Base-by-base conservation (phyloP, 2,113 vertebrate genomes). In the Gallinago paraguaiae region DNA sequence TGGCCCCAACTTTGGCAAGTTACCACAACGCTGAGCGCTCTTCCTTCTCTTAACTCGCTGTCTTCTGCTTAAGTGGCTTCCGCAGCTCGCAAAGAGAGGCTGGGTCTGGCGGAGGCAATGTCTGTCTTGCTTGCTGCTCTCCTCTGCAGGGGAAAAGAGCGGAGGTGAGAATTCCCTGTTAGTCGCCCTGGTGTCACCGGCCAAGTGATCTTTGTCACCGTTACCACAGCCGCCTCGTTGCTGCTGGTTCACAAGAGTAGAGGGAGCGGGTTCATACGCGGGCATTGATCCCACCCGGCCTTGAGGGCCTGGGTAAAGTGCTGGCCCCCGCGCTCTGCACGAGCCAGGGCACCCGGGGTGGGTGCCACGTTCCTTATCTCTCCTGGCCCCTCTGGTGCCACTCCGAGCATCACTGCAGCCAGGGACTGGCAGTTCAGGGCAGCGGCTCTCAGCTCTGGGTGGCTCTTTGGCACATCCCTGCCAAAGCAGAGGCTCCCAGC, bases 1-100 rank as follows among this genome's bases (percentile, higher is more conserved):
- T 94, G 96, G 93, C 92, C 91, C 84, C 30, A 80, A 54, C 89
- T 95, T 82, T 96, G 95, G 81, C 94, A 83, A 84, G 85, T 95
- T 84, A 93, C 82, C 79, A 31, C 69, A 41, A 33, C 33, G 31
- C 84, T 74, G 13, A 84, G 95, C 68, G 10, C 88, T 76, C 45
- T 33, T n/a, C 28, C 3, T 69, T 81, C 82, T 94, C 30, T 96
- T 94, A 91, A 92, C 82, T 86, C 57, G 91, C 95, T 95, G 43
- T 59, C 92, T 96, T 95, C 90, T 97, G 96, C 95, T 91, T 69
- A 71, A 67, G 67, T 64, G 90, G 89, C 79, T 83, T 75, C 65
- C 2, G 80, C 51, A 60, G 92, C 70, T 82, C 53, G 77, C 50
- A n/a, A 41, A 31, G 82, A 79, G 56, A 56, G 89, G 54, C 72